Conservation (phyloP, 2,797 vertebrate species). For the Emydoidea blandingii region DNA sequence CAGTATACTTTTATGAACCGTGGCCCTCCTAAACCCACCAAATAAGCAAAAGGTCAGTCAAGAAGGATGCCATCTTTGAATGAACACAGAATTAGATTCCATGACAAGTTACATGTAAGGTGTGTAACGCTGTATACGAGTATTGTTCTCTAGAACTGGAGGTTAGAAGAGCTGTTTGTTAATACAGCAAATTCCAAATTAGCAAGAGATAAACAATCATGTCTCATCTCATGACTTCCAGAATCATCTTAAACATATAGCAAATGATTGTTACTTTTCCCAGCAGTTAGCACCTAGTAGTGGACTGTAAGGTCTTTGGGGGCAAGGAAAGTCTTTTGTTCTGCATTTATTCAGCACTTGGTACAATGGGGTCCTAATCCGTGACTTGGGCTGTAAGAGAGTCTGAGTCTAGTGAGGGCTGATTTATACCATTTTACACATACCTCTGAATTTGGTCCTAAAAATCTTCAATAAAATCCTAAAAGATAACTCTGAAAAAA, state of each 20-base stretch:
- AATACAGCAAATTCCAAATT: neutral
- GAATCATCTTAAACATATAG: neutral
- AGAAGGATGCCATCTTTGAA: neutral
- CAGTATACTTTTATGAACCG: neutral
- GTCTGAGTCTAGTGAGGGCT: neutral
- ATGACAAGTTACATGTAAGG: too few relatives aligned
- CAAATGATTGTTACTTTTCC: too few relatives aligned
- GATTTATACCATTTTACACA: neutral
- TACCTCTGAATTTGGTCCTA: neutral
- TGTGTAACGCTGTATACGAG: too few relatives aligned
- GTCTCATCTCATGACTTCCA: neutral
- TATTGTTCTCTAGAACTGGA: neutral
- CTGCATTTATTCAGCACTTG: too few relatives aligned
- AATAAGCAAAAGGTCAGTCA: neutral
- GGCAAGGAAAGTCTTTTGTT: too few relatives aligned
- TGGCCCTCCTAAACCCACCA: too few relatives aligned
- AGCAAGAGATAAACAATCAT: neutral
- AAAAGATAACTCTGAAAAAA: neutral
- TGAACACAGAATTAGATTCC: neutral
- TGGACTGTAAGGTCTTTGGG: neutral
- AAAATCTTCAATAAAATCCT: neutral
- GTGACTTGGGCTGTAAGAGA: neutral
- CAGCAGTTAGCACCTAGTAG: too few relatives aligned
- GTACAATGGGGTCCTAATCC: too few relatives aligned
- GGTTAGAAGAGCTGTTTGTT: neutral